These are phyloP conservation scores for Lordiphosa clarofinis DNA, from an alignment of 1,140 invertebrate species.

Conservation along the genomic window DNA sequence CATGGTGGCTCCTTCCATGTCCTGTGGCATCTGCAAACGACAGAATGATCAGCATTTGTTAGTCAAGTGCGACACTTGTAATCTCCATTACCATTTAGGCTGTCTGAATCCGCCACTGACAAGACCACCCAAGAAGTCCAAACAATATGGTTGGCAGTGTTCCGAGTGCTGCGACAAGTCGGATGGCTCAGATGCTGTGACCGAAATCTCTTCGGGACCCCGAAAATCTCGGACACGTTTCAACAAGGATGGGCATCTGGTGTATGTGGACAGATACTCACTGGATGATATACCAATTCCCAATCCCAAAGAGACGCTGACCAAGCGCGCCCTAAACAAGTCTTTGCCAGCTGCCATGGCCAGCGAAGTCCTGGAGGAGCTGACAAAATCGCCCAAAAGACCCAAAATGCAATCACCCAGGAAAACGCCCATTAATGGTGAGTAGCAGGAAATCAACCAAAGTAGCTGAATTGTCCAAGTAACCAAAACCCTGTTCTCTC, in stretches of 20 bases:
- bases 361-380: slow-evolving; percentile 40
- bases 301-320: slow-evolving; percentile 23
- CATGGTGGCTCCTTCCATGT: slow-evolving; percentile 40
- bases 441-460: no score
- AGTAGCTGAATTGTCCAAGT: background rate
- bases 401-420: slow-evolving; percentile 47
- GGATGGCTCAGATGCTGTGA: slow-evolving; percentile 87
- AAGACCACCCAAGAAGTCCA: slow-evolving; percentile 96
- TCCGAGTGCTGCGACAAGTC: slow-evolving; percentile 94
- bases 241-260: slow-evolving; percentile 83
- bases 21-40: slow-evolving; percentile 89
- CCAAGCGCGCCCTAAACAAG: slow-evolving; percentile 48
- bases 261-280: slow-evolving; percentile 60
- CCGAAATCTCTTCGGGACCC: slow-evolving; percentile 88
- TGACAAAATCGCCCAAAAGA: slow-evolving; percentile 49
- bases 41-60: slow-evolving; percentile 92
- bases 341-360: slow-evolving; percentile 32
- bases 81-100: slow-evolving; percentile 94
- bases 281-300: slow-evolving; percentile 51
- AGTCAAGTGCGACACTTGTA: slow-evolving; percentile 96
- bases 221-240: slow-evolving; percentile 87
- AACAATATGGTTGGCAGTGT: slow-evolving; percentile 96
- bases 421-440: slow-evolving; percentile 57
- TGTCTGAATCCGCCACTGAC: slow-evolving; percentile 95
- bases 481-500: slow-evolving; percentile 5